Evolutionary conservation across 1,140 invertebrate genomes (phyloP), one percentile per base, ranked within the genome.

Genomic region (Homarus americanus): DNA sequence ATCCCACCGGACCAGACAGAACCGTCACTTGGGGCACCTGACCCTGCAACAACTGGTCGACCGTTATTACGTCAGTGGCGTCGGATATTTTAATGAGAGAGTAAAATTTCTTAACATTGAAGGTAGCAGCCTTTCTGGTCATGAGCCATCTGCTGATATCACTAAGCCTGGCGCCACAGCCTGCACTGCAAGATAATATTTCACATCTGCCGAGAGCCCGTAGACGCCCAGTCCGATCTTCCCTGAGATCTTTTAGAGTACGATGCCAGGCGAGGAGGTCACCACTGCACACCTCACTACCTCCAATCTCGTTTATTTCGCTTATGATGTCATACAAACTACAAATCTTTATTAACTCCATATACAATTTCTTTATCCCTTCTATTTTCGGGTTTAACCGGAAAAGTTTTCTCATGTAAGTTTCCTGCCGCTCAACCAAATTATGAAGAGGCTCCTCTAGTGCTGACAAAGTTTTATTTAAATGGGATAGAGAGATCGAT

Each of bases 1-100:
- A 88, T 20, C 87, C 92, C 44, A 82, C 34, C 3, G 87, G 88
- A 9, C 84, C 92, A 44, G 75, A 82, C 5, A 91, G 58, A 9
- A 85, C 34, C 5, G 87, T 75, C 34, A 79, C 76, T 38, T 44
- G 76, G 15, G 86, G 86, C 53, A 66, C n/a, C 40, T 28, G 58
- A 12, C 36, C 63, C 17, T 34, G 34, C 49, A 88, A 34, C 17
- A 88, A 49, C 15, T 79, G 5, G 28, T 88, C 76, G 12, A 69
- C n/a, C 9, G n/a, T 80, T 4, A 66, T 28, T 28, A 28, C 44
- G 1, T 41, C 44, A 7, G 38, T 20, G 10, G 53, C 72, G 34
- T 28, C 58, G 34, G 63, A 32, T 20, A 28, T 34, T 49, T 63
- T 66, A 12, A 88, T 28, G 12, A 32, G 36, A 1, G 53, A 88